phyloP scores from a whole-genome alignment of 2,113 vertebrate species.

The Scortum barcoo region DNA sequence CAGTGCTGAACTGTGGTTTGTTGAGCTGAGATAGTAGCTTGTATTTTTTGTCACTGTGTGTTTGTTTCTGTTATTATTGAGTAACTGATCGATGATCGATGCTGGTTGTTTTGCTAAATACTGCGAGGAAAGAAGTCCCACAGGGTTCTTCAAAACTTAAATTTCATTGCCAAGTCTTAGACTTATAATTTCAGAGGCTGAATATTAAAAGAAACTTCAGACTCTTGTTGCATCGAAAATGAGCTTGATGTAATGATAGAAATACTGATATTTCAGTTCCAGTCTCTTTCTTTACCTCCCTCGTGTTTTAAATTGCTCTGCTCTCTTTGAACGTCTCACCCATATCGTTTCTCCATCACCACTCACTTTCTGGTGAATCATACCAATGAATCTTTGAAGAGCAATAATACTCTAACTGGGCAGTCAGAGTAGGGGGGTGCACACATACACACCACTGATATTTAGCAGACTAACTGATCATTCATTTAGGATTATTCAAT shows the following conservation, averaged over 20 bases:
- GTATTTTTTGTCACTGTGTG: not conserved
- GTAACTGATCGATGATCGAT: too few species aligned
- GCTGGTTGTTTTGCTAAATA: not conserved
- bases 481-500: slow-evolving; percentile 42
- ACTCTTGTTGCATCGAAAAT: not conserved
- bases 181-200: not conserved
- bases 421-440: not conserved
- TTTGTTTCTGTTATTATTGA: not conserved
- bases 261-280: not conserved
- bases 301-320: not conserved
- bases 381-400: slow-evolving; percentile 20
- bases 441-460: not conserved
- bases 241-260: not conserved
- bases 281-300: not conserved
- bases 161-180: not conserved
- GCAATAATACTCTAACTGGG: not conserved
- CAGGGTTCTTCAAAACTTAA: not conserved
- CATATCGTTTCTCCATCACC: not conserved
- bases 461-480: slow-evolving; percentile 25
- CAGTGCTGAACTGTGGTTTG: not conserved
- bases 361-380: slow-evolving; percentile 37
- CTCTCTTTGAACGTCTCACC: slow-evolving; percentile 19
- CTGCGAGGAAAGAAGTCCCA: not conserved
- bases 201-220: not conserved
- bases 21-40: not conserved